phyloP scores from a whole-genome alignment of 2,113 vertebrate species.

The Mystacornis crossleyi region DNA sequence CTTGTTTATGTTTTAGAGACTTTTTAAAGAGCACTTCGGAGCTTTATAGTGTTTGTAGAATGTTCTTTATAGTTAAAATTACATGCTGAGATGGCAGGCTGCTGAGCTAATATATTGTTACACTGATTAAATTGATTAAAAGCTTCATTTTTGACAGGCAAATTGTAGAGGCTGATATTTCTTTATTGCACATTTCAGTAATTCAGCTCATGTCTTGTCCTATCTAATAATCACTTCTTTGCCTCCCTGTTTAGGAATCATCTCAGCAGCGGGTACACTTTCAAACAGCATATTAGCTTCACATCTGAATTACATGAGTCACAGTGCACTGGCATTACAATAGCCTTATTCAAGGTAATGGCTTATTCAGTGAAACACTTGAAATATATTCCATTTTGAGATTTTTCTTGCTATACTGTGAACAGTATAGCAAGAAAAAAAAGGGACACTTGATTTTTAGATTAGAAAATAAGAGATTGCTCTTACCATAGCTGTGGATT shows the following conservation, averaged over 20 bases:
- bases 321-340: constrained; percentile 16
- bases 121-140: constrained; percentile 62
- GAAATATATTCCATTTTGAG: neutral
- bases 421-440: no score
- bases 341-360: constrained; percentile 14
- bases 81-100: constrained; percentile 18
- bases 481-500: neutral
- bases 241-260: constrained; percentile 34
- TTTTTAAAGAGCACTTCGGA: constrained; percentile 22
- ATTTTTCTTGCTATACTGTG: neutral
- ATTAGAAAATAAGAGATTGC: neutral
- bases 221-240: constrained; percentile 53
- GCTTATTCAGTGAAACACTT: constrained; percentile 8
- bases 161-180: neutral
- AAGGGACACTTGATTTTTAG: neutral
- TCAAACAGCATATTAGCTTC: constrained; percentile 39
- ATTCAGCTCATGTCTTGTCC: constrained; percentile 62
- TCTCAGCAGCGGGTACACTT: constrained; percentile 27
- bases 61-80: constrained; percentile 27
- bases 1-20: constrained; percentile 30
- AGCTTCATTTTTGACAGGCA: constrained; percentile 41
- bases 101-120: constrained; percentile 41
- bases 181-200: constrained; percentile 36
- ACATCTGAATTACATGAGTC: constrained; percentile 42
- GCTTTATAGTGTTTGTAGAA: constrained; percentile 47